Evolutionary conservation across 2,888 invertebrate genomes (phyloP).

Genomic region (Myopa testacea): DNA sequence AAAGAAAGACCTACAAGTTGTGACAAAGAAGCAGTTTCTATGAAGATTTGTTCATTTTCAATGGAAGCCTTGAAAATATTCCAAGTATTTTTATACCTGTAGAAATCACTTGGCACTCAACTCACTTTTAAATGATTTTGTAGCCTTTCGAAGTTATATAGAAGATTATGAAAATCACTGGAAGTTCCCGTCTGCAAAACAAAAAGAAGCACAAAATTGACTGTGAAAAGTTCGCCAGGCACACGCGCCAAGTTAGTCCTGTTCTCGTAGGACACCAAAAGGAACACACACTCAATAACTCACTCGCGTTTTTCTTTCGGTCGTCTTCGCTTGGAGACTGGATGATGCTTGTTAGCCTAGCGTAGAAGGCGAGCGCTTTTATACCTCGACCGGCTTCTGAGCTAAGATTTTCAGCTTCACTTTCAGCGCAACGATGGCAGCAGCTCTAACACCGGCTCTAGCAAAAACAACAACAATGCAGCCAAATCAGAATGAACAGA

Average conservation of each 20-base stretch:
- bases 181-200: background rate
- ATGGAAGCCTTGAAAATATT: no score
- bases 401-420: conserved; percentile 33
- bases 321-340: conserved; percentile 60
- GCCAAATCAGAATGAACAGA: conserved; percentile 49
- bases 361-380: conserved; percentile 36
- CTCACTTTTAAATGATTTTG: no score
- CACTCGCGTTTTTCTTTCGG: conserved; percentile 52
- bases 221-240: background rate
- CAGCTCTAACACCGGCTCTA: conserved; percentile 17
- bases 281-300: conserved; percentile 35
- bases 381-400: conserved; percentile 35
- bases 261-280: background rate
- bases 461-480: conserved; percentile 47
- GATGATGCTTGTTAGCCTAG: conserved; percentile 39
- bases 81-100: no score
- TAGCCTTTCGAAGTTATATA: no score
- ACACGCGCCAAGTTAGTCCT: background rate
- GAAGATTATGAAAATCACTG: background rate
- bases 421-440: conserved; percentile 33
- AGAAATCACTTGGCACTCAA: no score
- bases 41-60: no score
- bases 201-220: background rate
- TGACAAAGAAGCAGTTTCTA: no score
- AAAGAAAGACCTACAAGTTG: no score